Evolutionary conservation across 1,140 invertebrate genomes (phyloP), one percentile per base, ranked within the genome.

Genomic region (Eubasilissa regina): DNA sequence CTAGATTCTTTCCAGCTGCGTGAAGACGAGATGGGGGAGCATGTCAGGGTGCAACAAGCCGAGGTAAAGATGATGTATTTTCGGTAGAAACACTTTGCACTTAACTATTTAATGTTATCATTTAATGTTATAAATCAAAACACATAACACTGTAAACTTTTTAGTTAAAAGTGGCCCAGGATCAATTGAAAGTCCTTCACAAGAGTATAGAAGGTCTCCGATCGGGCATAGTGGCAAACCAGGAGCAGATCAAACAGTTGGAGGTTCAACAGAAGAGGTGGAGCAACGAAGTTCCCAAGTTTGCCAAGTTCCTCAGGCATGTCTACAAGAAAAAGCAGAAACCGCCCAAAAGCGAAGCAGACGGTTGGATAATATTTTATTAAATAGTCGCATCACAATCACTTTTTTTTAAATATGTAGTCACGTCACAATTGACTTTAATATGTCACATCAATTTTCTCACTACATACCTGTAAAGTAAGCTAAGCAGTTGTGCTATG

Each of bases 281-380:
- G 0, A 91, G 91, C 64, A 93, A 94, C 45, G 93, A 95, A 83
- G 94, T 94, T 82, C 60, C 94, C 83, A 66, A 64, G 62, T 96
- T 94, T 85, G 90, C 87, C 47, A 92, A 93, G 79, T 96, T 95
- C 84, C 85, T 96, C 35, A 90, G 90, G 8, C 92, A 93, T 81
- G 94, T 96, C 44, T 95, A 94, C 83, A 94, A 93, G 80, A 96
- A 95, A 85, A 95, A 93, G 81, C 93, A 91, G 82, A 91, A 91
- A 62, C 90, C 90, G 4, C 90, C 90, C 0, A 92, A 92, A 8
- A 70, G 79, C 6, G 79, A 74, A 58, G 84, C 84, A 15, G 86
- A 87, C 75, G 89, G 87, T 89, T 81, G 17, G 47, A 51, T 51
- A 51, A 3, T 15, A 3, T 51, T 51, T 51, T 51, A 3, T 51